Percentiles rank a stretch among this genome's conserved stretches.
Evolutionary conservation across 2,797 vertebrate species (phyloP).

Genomic region (Liasis olivaceus): DNA sequence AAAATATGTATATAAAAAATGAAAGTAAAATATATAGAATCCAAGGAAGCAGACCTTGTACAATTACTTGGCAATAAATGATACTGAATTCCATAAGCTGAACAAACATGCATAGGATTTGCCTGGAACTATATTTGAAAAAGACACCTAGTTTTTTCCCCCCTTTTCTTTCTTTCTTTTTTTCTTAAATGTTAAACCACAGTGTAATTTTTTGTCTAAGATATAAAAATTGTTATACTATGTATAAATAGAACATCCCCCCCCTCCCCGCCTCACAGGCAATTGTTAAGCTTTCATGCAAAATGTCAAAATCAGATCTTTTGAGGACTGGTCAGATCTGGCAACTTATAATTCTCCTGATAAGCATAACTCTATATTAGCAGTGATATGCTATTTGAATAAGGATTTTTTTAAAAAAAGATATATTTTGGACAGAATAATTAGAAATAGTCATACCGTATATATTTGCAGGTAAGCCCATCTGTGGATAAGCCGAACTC

Average conservation of each 20-base stretch:
- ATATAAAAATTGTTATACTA: too few relatives aligned
- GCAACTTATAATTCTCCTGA: background rate
- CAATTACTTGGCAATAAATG: background rate
- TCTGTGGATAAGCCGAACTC: too few relatives aligned
- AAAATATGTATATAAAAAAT: background rate
- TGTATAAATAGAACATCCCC: too few relatives aligned
- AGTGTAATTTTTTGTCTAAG: too few relatives aligned
- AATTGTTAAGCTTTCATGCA: background rate
- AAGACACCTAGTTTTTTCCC: background rate
- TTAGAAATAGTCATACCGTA: background rate
- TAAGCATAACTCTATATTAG: background rate
- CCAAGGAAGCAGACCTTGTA: too few relatives aligned
- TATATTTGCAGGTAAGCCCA: too few relatives aligned
- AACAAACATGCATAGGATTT: background rate
- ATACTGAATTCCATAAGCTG: background rate
- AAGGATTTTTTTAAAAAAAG: background rate
- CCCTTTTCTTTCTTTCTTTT: background rate
- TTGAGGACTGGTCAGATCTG: background rate
- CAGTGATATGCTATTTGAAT: background rate
- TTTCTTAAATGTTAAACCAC: background rate
- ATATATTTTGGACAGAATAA: background rate
- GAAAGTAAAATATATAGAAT: too few relatives aligned
- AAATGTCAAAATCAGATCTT: slow-evolving; percentile 4
- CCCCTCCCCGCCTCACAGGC: too few relatives aligned
- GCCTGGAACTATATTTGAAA: background rate